Conservation (phyloP, 1,140 invertebrate species). For the Venturia canescens region DNA sequence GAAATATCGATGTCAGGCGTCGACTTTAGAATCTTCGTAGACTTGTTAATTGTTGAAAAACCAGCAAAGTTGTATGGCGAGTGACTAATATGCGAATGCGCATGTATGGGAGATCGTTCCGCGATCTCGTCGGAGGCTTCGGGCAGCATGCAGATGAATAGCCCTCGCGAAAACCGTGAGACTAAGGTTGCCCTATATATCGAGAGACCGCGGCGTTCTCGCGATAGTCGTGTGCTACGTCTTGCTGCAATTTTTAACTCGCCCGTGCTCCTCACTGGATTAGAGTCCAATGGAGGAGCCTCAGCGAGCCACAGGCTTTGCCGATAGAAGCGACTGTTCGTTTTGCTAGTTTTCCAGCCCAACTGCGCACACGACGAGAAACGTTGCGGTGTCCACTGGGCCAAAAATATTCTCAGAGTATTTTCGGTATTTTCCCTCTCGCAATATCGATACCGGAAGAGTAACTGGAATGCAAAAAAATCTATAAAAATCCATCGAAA, state of each 20-base stretch:
- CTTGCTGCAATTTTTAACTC: conserved; percentile 39
- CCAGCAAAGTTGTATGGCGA: neutral
- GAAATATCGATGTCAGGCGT: too few relatives aligned
- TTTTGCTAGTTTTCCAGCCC: neutral
- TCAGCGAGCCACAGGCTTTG: conserved; percentile 27
- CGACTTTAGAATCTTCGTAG: too few relatives aligned
- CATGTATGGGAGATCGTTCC: conserved; percentile 50
- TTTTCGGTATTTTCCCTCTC: too few relatives aligned
- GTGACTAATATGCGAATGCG: conserved; percentile 2
- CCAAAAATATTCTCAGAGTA: too few relatives aligned
- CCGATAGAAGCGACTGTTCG: neutral
- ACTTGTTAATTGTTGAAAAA: too few relatives aligned
- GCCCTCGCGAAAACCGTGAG: conserved; percentile 74
- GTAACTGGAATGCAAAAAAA: too few relatives aligned
- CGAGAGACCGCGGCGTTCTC: conserved; percentile 60
- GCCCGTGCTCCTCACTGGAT: neutral
- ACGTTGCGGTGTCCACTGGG: too few relatives aligned
- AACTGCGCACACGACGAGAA: too few relatives aligned
- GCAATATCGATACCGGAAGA: too few relatives aligned
- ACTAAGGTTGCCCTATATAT: conserved; percentile 76
- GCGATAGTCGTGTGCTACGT: conserved; percentile 51
- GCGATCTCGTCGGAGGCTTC: conserved; percentile 54
- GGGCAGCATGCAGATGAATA: conserved; percentile 74
- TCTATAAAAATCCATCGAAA: too few relatives aligned
- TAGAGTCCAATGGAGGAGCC: conserved; percentile 6